Base-by-base conservation (phyloP, 2,888 invertebrate genomes). In the Leptarthrus brevirostris region DNA sequence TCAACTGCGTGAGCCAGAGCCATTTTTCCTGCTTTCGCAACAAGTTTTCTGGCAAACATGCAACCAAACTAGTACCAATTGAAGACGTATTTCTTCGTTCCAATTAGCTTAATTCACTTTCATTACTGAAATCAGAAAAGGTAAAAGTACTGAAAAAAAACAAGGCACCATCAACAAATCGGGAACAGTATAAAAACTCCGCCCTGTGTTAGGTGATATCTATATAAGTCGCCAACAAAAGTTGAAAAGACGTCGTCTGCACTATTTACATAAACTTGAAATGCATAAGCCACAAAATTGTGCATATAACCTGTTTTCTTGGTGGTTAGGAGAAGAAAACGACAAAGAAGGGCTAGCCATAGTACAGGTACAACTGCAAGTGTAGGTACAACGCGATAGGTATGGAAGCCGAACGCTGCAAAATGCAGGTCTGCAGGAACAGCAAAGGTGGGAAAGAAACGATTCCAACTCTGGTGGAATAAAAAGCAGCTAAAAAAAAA, bases 41-140 rank as follows among this genome's bases (percentile, higher is more conserved):
- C 56, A 56, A 56, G 30, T 56, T 30, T 30, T 14, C 56, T n/a
- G 8, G 26, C n/a, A 56, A 16, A 26, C 24, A 56, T 56, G n/a
- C 24, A 56, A 6, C 8, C n/a, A 56, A 56, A 14, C 30, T 16
- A 1, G 30, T 16, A 30, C 56, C 18, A 30, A 26, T 30, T 22
- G 54, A 4, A 4, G 30, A 4, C 30, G 30, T 30, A 30, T 30
- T 30, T 30, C 30, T 30, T 30, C 30, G 30, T 4, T 6, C 34
- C 56, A 56, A 56, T 56, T 56, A 56, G 56, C 56, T 14, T 30
- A 56, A 56, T 56, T 56, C 56, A 56, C 56, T 56, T 56, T 56
- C 56, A 14, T 56, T 56, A 12, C n/a, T 30, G 30, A 30, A 30
- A 30, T 6, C 30, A 56, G 30, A 56, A 22, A 12, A 4, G 44